These are phyloP conservation scores for Leptothorax acervorum DNA, from an alignment of 2,888 invertebrate species.

Conservation along the genomic window DNA sequence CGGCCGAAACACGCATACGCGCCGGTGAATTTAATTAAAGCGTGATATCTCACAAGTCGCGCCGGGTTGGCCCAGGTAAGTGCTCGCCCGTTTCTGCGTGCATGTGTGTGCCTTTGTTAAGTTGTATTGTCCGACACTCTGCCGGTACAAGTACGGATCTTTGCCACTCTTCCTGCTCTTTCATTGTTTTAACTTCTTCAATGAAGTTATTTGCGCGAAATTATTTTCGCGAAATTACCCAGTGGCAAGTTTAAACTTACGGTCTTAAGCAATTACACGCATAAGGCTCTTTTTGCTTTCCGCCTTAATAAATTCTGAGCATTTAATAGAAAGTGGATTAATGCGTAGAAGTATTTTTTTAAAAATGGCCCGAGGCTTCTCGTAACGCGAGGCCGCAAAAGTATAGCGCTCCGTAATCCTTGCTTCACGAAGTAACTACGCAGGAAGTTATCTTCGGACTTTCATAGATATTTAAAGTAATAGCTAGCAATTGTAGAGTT, in stretches of 20 bases:
- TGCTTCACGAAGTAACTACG: neutral
- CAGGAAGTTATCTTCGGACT: constrained; percentile 1
- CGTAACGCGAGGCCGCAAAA: neutral
- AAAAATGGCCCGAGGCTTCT: neutral
- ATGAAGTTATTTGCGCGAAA: constrained; percentile 2
- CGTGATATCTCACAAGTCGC: constrained; percentile 53
- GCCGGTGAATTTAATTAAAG: constrained; percentile 57
- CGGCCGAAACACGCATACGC: constrained; percentile 40
- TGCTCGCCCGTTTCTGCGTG: constrained; percentile 14
- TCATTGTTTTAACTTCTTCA: neutral
- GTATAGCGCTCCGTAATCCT: neutral
- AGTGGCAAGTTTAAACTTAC: neutral
- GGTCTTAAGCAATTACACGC: neutral
- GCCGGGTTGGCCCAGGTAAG: constrained; percentile 65
- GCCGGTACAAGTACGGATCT: neutral
- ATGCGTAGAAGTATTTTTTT: neutral
- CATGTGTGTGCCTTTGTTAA: neutral
- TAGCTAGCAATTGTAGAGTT: neutral
- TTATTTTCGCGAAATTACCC: neutral
- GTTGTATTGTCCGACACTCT: neutral
- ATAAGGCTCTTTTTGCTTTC: neutral
- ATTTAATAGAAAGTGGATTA: neutral
- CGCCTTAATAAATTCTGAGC: neutral
- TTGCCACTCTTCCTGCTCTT: neutral
- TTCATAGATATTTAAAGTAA: neutral